These are phyloP conservation scores for Poeciliopsis paucimaculata DNA, from an alignment of 2,797 vertebrate species.

Conservation along the genomic window DNA sequence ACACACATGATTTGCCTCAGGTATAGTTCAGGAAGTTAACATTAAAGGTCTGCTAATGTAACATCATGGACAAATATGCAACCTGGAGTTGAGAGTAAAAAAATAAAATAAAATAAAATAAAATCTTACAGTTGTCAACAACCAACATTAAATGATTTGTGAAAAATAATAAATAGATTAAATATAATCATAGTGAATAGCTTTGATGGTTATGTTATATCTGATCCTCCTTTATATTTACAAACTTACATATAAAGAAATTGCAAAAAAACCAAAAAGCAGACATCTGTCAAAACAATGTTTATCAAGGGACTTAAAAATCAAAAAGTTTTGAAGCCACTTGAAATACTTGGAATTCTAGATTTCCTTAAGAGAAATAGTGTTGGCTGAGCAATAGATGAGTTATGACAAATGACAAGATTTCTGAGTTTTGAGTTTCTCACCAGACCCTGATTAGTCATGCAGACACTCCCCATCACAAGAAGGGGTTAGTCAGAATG, in stretches of 20 bases:
- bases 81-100: constrained; percentile 22
- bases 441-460: constrained; percentile 42
- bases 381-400: neutral
- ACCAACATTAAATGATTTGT: neutral
- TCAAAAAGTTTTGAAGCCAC: neutral
- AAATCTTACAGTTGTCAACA: neutral
- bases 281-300: neutral
- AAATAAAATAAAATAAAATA: constrained; percentile 12
- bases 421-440: constrained; percentile 23
- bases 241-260: neutral
- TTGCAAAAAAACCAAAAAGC: neutral
- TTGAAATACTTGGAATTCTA: neutral
- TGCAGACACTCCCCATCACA: constrained; percentile 22
- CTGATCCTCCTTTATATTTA: neutral
- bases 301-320: neutral
- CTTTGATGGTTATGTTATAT: neutral
- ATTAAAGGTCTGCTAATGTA: constrained; percentile 50
- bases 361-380: neutral
- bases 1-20: constrained; percentile 9
- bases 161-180: neutral
- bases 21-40: neutral
- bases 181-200: neutral
- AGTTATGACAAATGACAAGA: constrained; percentile 24
- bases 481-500: constrained; percentile 23
- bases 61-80: constrained; percentile 15